Evolutionary conservation across 37 sponge, comb jelly and placozoan genomes (phyloP).

Genomic region (Dysidea cf. avara): DNA sequence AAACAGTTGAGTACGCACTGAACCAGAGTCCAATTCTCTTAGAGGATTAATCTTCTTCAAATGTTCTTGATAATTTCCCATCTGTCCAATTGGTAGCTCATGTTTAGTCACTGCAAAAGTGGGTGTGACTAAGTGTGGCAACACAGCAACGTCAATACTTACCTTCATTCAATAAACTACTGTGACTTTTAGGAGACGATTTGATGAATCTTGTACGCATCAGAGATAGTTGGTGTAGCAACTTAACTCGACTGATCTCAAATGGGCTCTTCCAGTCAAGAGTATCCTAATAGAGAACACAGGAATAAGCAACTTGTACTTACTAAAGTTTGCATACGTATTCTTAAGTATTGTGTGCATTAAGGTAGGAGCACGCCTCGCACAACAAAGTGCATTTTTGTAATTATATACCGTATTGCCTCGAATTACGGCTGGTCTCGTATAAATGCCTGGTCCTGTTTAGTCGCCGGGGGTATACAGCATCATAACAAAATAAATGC

Average conservation of each 20-base stretch:
- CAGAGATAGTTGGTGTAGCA: slow-evolving; percentile 62
- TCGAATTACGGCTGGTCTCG: too few species aligned
- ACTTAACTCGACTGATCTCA: slow-evolving; percentile 52
- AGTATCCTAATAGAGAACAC: too few species aligned
- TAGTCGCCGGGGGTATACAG: too few species aligned
- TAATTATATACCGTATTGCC: too few species aligned
- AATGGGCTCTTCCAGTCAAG: slow-evolving; percentile 48
- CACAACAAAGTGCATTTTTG: too few species aligned
- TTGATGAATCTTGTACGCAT: slow-evolving; percentile 71
- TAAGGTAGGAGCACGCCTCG: too few species aligned
- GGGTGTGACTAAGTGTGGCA: background rate
- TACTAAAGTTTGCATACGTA: too few species aligned
- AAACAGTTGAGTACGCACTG: slow-evolving; percentile 89
- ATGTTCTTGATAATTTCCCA: slow-evolving; percentile 96
- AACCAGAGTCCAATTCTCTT: slow-evolving; percentile 82
- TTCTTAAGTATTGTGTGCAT: too few species aligned
- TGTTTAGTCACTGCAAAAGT: slow-evolving; percentile 43
- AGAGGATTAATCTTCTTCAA: slow-evolving; percentile 78
- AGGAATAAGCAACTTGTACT: too few species aligned
- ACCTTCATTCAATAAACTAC: slow-evolving; percentile 61
- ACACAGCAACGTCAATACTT: background rate
- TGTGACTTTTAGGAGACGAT: slow-evolving; percentile 32
- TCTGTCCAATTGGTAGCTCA: slow-evolving; percentile 86
- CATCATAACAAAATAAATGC: too few species aligned
- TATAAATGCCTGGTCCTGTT: too few species aligned